Evolutionary conservation across 1,140 invertebrate genomes (phyloP).

Genomic region (Chrysoperla carnea): DNA sequence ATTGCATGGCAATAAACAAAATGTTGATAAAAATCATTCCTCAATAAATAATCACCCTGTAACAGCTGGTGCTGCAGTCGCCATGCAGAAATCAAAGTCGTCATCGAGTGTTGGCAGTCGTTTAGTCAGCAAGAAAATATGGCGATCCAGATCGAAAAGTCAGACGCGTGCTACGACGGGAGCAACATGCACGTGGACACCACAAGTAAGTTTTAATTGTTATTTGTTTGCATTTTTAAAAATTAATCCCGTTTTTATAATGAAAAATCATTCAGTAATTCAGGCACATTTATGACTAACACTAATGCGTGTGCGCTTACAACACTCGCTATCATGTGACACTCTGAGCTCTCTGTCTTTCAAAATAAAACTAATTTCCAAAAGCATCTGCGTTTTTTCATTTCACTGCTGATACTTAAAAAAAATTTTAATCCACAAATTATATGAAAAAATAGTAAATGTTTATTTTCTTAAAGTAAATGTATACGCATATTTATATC

Average conservation of each 20-base stretch:
- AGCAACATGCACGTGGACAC: slow-evolving; percentile 46
- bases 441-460: too few species aligned
- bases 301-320: too few species aligned
- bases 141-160: slow-evolving; percentile 61
- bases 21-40: slow-evolving; percentile 22
- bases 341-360: too few species aligned
- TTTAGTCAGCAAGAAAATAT: slow-evolving; percentile 66
- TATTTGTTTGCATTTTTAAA: neutral
- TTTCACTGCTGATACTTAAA: too few species aligned
- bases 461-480: too few species aligned
- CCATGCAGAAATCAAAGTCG: slow-evolving; percentile 76
- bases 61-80: slow-evolving; percentile 29
- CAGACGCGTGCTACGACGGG: slow-evolving; percentile 39
- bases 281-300: too few species aligned
- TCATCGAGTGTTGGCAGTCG: slow-evolving; percentile 57
- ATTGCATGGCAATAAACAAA: slow-evolving; percentile 35
- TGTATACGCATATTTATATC: too few species aligned
- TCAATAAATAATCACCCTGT: slow-evolving; percentile 25
- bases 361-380: too few species aligned
- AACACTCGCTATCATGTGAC: too few species aligned
- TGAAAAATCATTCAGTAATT: too few species aligned
- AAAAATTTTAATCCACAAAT: too few species aligned
- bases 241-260: neutral
- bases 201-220: slow-evolving; percentile 49
- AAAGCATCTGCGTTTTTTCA: too few species aligned